Percentiles rank a stretch among this genome's conserved stretches.
Evolutionary conservation across 2,113 vertebrate species (phyloP).

Genomic region (Siniperca knerii): DNA sequence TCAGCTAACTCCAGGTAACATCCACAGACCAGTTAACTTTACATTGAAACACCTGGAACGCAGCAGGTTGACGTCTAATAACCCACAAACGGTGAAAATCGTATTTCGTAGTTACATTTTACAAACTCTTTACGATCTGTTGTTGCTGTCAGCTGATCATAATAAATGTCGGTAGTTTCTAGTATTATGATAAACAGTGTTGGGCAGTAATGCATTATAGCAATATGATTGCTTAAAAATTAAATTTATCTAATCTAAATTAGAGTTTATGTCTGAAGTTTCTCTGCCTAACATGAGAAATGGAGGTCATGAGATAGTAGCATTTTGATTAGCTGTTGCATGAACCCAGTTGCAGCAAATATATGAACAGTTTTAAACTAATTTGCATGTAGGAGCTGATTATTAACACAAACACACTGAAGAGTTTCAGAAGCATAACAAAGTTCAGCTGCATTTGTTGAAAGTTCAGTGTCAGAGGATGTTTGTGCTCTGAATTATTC

Average conservation of each 20-base stretch:
- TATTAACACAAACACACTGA: not conserved
- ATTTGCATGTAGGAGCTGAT: not conserved
- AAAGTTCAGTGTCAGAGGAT: slow-evolving; percentile 5
- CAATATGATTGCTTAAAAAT: too few relatives aligned
- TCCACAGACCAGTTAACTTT: not conserved
- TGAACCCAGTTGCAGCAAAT: not conserved
- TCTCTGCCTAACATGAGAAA: not conserved
- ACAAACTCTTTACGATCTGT: not conserved
- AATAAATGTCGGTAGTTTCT: not conserved
- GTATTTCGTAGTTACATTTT: not conserved
- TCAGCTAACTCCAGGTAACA: not conserved
- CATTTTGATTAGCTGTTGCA: not conserved
- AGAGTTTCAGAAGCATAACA: not conserved
- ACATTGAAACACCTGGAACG: not conserved
- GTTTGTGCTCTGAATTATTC: slow-evolving; percentile 25
- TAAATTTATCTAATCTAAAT: not conserved
- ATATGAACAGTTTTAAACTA: not conserved
- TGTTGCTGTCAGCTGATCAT: not conserved
- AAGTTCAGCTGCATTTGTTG: not conserved
- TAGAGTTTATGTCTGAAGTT: not conserved
- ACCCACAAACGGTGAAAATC: too few relatives aligned
- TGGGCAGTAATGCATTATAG: not conserved
- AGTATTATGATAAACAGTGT: not conserved
- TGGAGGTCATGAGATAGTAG: not conserved
- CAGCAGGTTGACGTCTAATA: not conserved